These are phyloP conservation scores for Phoebastria nigripes DNA, from an alignment of 2,797 vertebrate genomes.

Conservation along the genomic window DNA sequence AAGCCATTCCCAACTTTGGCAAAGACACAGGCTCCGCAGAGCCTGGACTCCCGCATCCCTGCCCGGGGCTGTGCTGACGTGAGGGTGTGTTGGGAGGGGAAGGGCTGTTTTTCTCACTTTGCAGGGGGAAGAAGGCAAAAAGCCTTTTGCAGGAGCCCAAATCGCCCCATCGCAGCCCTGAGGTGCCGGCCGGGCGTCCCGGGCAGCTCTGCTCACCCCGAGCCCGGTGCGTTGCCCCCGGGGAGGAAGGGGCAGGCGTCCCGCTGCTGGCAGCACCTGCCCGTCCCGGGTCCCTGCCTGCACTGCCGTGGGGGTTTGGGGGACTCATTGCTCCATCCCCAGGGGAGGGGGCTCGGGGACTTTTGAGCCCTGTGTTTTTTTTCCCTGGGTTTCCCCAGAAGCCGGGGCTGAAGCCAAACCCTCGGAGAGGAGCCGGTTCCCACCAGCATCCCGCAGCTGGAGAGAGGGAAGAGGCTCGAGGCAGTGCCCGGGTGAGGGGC, in stretches of 20 bases:
- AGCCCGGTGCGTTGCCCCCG: fast-evolving
- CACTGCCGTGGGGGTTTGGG: fast-evolving
- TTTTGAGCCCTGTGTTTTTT: background rate
- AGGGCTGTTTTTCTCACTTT: background rate
- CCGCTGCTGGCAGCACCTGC: background rate
- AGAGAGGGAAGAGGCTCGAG: background rate
- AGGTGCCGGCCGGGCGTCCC: fast-evolving
- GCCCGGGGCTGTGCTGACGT: fast-evolving
- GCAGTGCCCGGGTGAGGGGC: background rate
- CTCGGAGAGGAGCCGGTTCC: fast-evolving
- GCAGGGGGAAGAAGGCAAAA: background rate
- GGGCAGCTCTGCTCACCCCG: background rate
- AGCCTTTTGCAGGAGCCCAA: background rate
- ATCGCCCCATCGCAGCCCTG: fast-evolving
- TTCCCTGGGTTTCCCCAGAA: background rate
- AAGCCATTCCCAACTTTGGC: background rate
- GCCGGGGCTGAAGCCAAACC: background rate
- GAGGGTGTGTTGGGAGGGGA: background rate
- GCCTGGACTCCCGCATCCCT: background rate
- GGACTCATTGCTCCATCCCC: background rate
- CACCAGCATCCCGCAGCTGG: background rate
- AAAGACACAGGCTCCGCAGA: background rate
- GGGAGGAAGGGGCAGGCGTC: background rate
- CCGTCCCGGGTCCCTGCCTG: background rate
- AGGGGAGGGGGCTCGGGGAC: background rate